Percentiles rank a stretch among this genome's conserved stretches.
Evolutionary conservation across 2,113 vertebrate species (phyloP).

Genomic region (Centropus unirufus): DNA sequence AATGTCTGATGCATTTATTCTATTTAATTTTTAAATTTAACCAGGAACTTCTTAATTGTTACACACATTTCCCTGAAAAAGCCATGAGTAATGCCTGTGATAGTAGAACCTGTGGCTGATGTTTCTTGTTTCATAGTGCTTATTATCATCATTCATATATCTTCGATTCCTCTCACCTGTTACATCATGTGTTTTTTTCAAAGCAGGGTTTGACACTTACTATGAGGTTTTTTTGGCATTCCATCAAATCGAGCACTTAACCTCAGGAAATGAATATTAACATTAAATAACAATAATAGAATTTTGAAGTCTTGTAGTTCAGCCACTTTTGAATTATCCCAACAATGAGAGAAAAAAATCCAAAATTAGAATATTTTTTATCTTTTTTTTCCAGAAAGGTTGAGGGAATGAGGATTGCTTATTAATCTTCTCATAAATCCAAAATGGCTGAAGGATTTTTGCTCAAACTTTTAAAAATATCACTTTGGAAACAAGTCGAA

Average conservation of each 20-base stretch:
- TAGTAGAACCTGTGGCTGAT: not conserved
- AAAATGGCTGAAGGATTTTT: conserved; percentile 50
- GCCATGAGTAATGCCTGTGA: not conserved
- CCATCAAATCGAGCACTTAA: not conserved
- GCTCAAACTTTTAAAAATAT: conserved; percentile 49
- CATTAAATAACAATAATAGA: not conserved
- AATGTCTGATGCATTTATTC: not conserved
- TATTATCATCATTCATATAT: not conserved
- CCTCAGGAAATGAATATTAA: not conserved
- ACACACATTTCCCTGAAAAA: not conserved
- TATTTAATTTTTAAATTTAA: not conserved
- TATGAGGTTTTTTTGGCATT: not conserved
- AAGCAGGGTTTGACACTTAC: not conserved
- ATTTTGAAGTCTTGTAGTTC: conserved; percentile 15
- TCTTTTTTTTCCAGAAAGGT: not conserved
- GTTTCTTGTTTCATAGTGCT: not conserved
- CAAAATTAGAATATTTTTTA: not conserved
- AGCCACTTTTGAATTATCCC: not conserved
- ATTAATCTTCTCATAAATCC: conserved; percentile 48
- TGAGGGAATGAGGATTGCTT: conserved; percentile 5
- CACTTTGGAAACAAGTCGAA: conserved; percentile 52
- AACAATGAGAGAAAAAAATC: not conserved
- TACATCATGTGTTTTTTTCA: not conserved
- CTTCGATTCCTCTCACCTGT: not conserved
- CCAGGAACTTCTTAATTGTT: not conserved